Evolutionary conservation across 2,888 invertebrate species (phyloP), one percentile per base, ranked within the genome.

Genomic region (Aphidius colemani): DNA sequence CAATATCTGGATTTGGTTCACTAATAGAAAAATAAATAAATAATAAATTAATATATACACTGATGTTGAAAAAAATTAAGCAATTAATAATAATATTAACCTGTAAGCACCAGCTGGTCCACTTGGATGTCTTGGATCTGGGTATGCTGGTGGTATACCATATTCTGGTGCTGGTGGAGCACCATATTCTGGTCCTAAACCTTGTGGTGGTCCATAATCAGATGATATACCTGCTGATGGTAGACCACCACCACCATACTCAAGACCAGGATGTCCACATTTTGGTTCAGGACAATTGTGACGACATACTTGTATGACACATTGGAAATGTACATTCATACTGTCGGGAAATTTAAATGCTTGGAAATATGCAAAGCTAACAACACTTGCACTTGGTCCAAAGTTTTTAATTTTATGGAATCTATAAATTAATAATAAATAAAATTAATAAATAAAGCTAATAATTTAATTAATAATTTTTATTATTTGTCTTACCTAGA

Each of bases 401-500:
- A 96, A 96, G 86, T 96, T 95, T 85, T 95, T 95, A 71, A 96
- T 94, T 84, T 96, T 96, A 78, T 95, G 95, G 90, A 96, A 96
- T 82, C 93, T 92, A 63, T 75, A 83, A 48, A 45, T 57, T 40
- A 51, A 51, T 10, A 7, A 6, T 18, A 53, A 45, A 45, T 44
- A 30, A 40, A 51, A 10, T 41, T 51, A 7, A 18, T 9, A 44
- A 7, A 7, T 39, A 45, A n/a, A n/a, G n/a, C n/a, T n/a, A n/a
- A n/a, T n/a, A n/a, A n/a, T n/a, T n/a, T n/a, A n/a, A n/a, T n/a
- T n/a, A n/a, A n/a, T n/a, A n/a, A n/a, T n/a, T n/a, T n/a, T n/a
- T n/a, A n/a, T n/a, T n/a, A n/a, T n/a, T n/a, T n/a, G n/a, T n/a
- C n/a, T n/a, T n/a, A 80, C 82, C 81, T 80, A 75, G 92, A 92